Evolutionary conservation across 2,797 vertebrate species (phyloP), one percentile per base, ranked within the genome.

Genomic region (Lagocephalus sceleratus): DNA sequence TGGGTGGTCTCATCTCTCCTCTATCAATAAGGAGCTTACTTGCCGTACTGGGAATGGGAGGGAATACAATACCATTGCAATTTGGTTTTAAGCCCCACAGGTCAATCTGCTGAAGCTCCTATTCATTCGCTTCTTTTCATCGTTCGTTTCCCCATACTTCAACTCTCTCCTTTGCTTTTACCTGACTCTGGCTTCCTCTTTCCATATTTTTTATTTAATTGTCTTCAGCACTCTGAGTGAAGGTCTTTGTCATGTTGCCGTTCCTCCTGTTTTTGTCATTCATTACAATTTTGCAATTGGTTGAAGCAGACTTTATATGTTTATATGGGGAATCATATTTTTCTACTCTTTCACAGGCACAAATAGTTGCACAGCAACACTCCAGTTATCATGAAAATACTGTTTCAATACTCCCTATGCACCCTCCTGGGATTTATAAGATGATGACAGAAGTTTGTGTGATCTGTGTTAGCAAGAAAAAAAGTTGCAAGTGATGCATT

Each of bases 21-120:
- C 88, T 89, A 89, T 92, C 90, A 90, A 90, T 91, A 91, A 92
- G 91, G 63, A 87, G 89, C 89, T 92, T 92, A 92, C 83, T 77
- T 53, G 77, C 81, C 77, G 71, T 81, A 89, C 86, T 87, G 87
- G 75, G 85, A 89, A 90, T 86, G 86, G 85, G 87, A 86, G 85
- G 88, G 87, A 90, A 88, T 90, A 91, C 88, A 91, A 92, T 90
- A 78, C 85, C 47, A 46, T 82, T 76, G 82, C 89, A 92, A 90
- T 91, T 90, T 91, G 86, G 89, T 89, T 90, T 86, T 85, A 90
- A 89, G 86, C 89, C 87, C 87, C 73, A 75, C 65, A 75, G 90
- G 90, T 91, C 90, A 90, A 90, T 91, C 90, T 85, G 68, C 67
- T 87, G 86, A 87, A 90, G 88, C 78, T 76, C 57, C 53, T 75